Base-by-base conservation (phyloP, 2,797 vertebrate species). In the Microhierax caerulescens region DNA sequence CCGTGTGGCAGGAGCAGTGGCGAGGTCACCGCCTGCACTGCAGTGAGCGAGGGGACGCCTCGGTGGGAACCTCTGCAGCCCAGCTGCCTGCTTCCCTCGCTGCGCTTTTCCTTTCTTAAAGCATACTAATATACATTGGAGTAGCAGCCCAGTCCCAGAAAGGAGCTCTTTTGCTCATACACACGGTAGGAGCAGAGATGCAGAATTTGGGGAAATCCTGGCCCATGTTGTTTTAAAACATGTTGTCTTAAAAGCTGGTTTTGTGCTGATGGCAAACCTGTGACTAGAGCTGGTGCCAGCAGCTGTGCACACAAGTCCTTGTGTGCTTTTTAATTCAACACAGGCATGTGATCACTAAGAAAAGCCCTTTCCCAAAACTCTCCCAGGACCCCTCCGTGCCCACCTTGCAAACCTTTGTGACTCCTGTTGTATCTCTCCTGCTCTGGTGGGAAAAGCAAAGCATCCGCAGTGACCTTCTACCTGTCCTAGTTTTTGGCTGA, bases 181-280 rank as follows among this genome's bases (percentile, higher is more conserved):
- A 17, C 6, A 1, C 1, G 13, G 54, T 36, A 43, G 65, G 56
- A 89, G 32, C 61, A 4, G 14, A 79, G 57, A 57, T 28, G 61
- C 69, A 5, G 13, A 7, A 68, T 56, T 87, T 81, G 65, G 83
- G n/a, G 34, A 88, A 72, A 89, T n/a, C 53, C 67, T 48, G 37
- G 65, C 65, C 73, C 32, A 8, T 1, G 7, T 60, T 27, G 48
- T 23, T 91, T 85, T 74, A 88, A 74, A n/a, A n/a, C n/a, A n/a
- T n/a, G n/a, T n/a, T n/a, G n/a, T 85, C 56, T 74, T 53, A 59
- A 83, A 82, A 77, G 63, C 85, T 77, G 64, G 0, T 2, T 7
- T 69, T 85, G 60, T 77, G 91, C 68, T 79, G 67, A 25, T 57
- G 74, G 54, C 67, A 90, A 91, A 79, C 36, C 63, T 94, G 78